These are phyloP conservation scores for Hypomecis punctinalis DNA, from an alignment of 2,888 invertebrate genomes.

Conservation along the genomic window DNA sequence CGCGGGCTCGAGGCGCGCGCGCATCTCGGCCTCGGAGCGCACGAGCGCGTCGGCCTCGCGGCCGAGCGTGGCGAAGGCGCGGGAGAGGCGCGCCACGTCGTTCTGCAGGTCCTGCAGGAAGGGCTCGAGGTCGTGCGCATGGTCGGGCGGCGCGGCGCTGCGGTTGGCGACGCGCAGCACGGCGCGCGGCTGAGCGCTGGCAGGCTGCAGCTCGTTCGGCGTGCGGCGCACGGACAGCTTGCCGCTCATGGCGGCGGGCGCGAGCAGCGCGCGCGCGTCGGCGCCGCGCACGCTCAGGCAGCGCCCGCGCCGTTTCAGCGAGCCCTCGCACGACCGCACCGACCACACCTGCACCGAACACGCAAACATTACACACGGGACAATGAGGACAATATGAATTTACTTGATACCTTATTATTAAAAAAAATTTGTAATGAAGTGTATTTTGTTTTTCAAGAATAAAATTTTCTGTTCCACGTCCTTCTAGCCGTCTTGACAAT, in stretches of 20 bases:
- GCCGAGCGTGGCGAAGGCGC: slow-evolving; percentile 69
- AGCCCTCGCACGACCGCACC: slow-evolving; percentile 76
- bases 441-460: too few relatives aligned
- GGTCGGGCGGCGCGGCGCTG: slow-evolving; percentile 47
- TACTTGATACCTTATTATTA: too few relatives aligned
- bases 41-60: slow-evolving; percentile 65
- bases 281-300: slow-evolving; percentile 65
- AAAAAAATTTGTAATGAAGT: too few relatives aligned
- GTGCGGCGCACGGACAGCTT: slow-evolving; percentile 71
- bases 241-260: slow-evolving; percentile 62
- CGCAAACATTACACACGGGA: background rate
- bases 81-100: slow-evolving; percentile 68
- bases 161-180: slow-evolving; percentile 76
- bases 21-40: slow-evolving; percentile 63
- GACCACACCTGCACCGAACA: slow-evolving; percentile 70
- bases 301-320: slow-evolving; percentile 74
- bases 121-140: slow-evolving; percentile 60
- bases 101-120: slow-evolving; percentile 70
- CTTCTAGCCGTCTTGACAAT: too few relatives aligned
- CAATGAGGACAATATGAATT: too few relatives aligned
- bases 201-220: slow-evolving; percentile 60
- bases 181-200: slow-evolving; percentile 68
- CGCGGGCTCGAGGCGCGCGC: slow-evolving; percentile 54
- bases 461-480: too few relatives aligned
- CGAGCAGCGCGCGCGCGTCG: slow-evolving; percentile 67